Evolutionary conservation across 2,797 vertebrate species (phyloP).

Genomic region (Martes flavigula): DNA sequence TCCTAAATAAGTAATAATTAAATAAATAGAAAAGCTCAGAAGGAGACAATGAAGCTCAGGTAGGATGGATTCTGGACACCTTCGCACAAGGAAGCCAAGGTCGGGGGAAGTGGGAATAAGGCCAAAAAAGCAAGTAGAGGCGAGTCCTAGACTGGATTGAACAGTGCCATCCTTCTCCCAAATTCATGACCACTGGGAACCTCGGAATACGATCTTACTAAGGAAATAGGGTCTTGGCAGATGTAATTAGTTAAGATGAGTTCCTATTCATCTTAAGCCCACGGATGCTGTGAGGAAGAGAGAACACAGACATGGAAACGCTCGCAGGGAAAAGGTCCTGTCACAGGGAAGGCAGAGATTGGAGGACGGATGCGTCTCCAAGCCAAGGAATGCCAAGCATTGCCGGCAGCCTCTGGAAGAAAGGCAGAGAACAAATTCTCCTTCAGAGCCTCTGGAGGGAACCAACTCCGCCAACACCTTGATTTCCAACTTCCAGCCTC

Average conservation of each 20-base stretch:
- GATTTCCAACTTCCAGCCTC: background rate
- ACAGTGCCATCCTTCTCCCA: background rate
- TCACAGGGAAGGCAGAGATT: background rate
- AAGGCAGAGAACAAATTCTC: background rate
- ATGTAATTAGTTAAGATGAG: background rate
- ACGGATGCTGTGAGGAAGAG: background rate
- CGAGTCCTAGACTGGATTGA: background rate
- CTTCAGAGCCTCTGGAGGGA: background rate
- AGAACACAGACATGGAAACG: background rate
- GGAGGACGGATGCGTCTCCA: background rate
- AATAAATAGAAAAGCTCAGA: background rate
- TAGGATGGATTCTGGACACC: background rate
- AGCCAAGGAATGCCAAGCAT: background rate
- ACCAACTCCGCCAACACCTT: background rate
- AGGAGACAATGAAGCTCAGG: background rate
- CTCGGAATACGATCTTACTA: background rate
- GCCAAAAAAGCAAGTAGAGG: background rate
- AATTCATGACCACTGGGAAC: background rate
- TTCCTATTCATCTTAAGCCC: background rate
- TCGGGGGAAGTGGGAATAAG: rapidly evolving
- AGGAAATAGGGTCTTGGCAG: background rate
- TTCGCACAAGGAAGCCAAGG: background rate
- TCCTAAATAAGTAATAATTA: background rate
- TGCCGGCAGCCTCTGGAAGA: background rate
- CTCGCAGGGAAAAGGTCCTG: rapidly evolving